Conservation (phyloP, 2,113 vertebrate species). For the Gopherus flavomarginatus region DNA sequence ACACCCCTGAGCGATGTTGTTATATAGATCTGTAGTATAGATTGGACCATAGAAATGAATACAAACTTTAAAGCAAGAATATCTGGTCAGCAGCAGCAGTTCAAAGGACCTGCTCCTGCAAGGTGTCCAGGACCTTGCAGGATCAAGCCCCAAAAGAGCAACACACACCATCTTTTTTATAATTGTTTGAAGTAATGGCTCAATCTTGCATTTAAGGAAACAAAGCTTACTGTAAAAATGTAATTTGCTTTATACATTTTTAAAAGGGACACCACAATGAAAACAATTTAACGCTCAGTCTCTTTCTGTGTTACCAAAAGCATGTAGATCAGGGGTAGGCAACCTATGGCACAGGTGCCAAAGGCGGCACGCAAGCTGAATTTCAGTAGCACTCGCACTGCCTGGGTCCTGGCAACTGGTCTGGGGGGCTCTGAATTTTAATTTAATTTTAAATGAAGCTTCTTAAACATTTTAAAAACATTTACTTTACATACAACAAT, state of each 20-base stretch:
- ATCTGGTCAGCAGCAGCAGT: background rate
- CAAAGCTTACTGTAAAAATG: background rate
- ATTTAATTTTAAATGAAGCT: no score
- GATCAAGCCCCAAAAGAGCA: background rate
- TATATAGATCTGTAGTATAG: background rate
- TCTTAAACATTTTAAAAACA: no score
- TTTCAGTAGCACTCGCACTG: no score
- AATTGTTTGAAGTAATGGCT: background rate
- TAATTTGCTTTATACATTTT: background rate
- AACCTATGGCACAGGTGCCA: no score
- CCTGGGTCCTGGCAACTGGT: no score
- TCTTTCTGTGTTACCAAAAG: background rate
- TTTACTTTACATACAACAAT: no score
- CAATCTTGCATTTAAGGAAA: background rate
- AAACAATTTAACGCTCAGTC: background rate
- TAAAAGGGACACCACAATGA: background rate
- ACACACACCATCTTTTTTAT: background rate
- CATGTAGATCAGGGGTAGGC: background rate
- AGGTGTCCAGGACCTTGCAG: background rate
- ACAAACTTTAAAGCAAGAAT: conserved; percentile 1
- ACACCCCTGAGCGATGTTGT: background rate
- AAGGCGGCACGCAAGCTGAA: no score
- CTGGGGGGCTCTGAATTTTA: no score
- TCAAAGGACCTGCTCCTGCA: background rate
- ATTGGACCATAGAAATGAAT: background rate